Evolutionary conservation across 2,113 vertebrate species (phyloP).

Genomic region (Myrmophylax atrothorax): DNA sequence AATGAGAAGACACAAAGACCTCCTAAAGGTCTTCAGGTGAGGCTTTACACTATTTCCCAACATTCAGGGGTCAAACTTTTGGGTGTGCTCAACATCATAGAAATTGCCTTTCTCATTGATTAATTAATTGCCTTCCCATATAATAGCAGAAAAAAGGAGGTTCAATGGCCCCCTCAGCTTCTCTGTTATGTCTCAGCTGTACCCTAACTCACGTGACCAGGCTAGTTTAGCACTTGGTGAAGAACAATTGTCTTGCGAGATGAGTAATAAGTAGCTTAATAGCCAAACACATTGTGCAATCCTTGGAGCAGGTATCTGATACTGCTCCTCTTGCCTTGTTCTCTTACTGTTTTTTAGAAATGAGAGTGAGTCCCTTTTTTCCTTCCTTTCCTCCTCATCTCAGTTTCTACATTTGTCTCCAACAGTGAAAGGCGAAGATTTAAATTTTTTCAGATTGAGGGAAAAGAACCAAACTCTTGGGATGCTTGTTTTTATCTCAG

Average conservation of each 20-base stretch:
- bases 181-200: neutral
- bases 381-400: neutral
- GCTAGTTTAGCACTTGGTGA: neutral
- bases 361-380: neutral
- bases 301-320: neutral
- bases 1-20: neutral
- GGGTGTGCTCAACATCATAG: neutral
- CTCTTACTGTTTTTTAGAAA: neutral
- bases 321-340: neutral
- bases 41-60: neutral
- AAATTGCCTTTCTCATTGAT: neutral
- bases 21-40: neutral
- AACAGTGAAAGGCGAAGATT: neutral
- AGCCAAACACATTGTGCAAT: fast-evolving
- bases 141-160: neutral
- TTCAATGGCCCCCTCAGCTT: neutral
- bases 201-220: fast-evolving
- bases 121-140: neutral
- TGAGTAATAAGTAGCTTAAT: neutral
- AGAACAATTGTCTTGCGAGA: neutral
- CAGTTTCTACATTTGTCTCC: neutral
- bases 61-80: no score
- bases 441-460: neutral
- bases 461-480: neutral
- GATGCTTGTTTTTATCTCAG: neutral